These are phyloP conservation scores for Merodon equestris DNA, from an alignment of 2,888 invertebrate genomes.

Conservation along the genomic window DNA sequence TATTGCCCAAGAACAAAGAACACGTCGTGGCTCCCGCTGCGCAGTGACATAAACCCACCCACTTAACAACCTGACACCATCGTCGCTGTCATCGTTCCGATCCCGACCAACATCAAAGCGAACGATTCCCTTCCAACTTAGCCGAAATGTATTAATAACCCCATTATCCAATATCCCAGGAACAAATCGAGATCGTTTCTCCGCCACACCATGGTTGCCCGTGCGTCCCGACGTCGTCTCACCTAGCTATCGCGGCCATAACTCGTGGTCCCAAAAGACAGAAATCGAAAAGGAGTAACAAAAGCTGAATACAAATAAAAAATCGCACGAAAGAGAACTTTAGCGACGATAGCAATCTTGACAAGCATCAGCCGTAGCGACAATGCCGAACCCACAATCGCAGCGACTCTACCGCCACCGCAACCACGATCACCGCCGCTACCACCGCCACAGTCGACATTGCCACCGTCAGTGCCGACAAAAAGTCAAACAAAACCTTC, in stretches of 20 bases:
- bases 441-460: too few species aligned
- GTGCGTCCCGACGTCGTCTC: too few species aligned
- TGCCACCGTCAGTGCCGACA: not conserved
- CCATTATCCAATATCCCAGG: constrained; percentile 64
- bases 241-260: not conserved
- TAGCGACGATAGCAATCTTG: constrained; percentile 64
- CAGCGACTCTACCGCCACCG: constrained; percentile 8
- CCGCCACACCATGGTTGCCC: constrained; percentile 19
- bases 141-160: constrained; percentile 65
- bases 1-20: too few species aligned
- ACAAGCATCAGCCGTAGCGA: constrained; percentile 52
- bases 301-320: too few species aligned
- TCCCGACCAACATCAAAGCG: constrained; percentile 49
- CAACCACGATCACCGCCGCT: constrained; percentile 9
- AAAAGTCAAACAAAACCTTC: constrained; percentile 38
- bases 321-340: constrained; percentile 51
- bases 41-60: constrained; percentile 46
- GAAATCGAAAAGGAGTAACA: too few species aligned
- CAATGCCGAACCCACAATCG: constrained; percentile 44
- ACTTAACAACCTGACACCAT: constrained; percentile 62
- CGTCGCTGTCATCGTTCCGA: constrained; percentile 34
- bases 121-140: constrained; percentile 7
- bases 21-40: too few species aligned
- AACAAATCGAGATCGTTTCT: constrained; percentile 57
- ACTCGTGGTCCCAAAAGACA: constrained; percentile 51